Evolutionary conservation across 2,797 vertebrate genomes (phyloP).

Genomic region (Anabas testudineus): DNA sequence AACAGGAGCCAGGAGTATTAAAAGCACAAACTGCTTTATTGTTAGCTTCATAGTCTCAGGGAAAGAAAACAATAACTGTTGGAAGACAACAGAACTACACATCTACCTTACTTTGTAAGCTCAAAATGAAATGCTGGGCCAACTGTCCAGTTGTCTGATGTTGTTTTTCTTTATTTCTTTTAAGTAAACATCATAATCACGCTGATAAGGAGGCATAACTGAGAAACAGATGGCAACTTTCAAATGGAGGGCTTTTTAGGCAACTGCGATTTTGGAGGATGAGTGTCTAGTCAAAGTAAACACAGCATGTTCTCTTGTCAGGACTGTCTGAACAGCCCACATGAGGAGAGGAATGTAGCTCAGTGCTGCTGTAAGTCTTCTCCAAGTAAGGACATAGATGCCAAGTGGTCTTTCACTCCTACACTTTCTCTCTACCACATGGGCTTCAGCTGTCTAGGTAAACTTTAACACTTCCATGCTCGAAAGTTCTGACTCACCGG

Average conservation of each 20-base stretch:
- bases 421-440: conserved; percentile 39
- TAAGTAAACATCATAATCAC: not conserved
- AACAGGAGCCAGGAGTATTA: not conserved
- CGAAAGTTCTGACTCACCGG: conserved; percentile 52
- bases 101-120: not conserved
- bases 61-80: not conserved
- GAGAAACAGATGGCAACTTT: conserved; percentile 16
- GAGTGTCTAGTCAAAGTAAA: conserved; percentile 61
- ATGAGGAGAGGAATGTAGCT: conserved; percentile 65
- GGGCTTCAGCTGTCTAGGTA: conserved; percentile 64
- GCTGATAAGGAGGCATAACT: conserved; percentile 10
- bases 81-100: conserved; percentile 11
- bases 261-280: conserved; percentile 44
- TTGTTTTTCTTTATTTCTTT: conserved; percentile 20
- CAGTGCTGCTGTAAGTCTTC: conserved; percentile 42
- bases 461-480: conserved; percentile 76
- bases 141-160: conserved; percentile 8
- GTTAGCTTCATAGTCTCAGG: not conserved
- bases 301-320: conserved; percentile 54
- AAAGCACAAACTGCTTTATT: not conserved
- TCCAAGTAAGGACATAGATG: conserved; percentile 51
- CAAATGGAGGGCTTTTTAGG: conserved; percentile 29
- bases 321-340: conserved; percentile 58
- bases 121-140: not conserved
- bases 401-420: conserved; percentile 43